Percentiles rank a stretch among this genome's conserved stretches.
These are phyloP conservation scores for Anaspis maculata DNA, from an alignment of 2,888 invertebrate species.

Conservation along the genomic window DNA sequence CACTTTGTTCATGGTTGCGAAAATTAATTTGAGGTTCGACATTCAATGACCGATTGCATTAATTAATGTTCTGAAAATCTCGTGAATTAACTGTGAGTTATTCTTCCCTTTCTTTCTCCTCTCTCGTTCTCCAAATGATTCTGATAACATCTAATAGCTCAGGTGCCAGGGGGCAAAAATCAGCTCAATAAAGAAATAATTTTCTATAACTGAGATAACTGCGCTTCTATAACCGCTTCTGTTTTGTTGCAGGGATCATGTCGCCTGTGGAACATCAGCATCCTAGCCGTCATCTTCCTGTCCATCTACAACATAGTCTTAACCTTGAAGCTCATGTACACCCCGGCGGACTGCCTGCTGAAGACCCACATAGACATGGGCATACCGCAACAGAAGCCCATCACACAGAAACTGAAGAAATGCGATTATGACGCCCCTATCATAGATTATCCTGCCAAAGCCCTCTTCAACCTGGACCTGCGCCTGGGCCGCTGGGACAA, in stretches of 20 bases:
- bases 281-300: constrained; percentile 55
- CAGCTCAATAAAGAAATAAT: too few relatives aligned
- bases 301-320: constrained; percentile 56
- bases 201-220: too few relatives aligned
- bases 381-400: constrained; percentile 11
- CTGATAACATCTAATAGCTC: too few relatives aligned
- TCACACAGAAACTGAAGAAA: constrained; percentile 15
- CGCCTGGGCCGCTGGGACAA: constrained; percentile 69
- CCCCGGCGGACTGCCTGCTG: constrained; percentile 39
- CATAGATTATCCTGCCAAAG: constrained; percentile 20
- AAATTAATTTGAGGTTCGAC: too few relatives aligned
- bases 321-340: constrained; percentile 50
- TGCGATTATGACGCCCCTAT: constrained; percentile 16
- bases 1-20: too few relatives aligned
- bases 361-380: constrained; percentile 17
- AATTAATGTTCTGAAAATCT: too few relatives aligned
- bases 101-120: too few relatives aligned
- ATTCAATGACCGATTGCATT: too few relatives aligned
- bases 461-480: constrained; percentile 53
- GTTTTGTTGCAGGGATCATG: constrained; percentile 44
- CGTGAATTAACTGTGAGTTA: too few relatives aligned
- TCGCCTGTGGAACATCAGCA: constrained; percentile 62
- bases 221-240: too few relatives aligned
- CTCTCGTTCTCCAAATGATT: too few relatives aligned
- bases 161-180: too few relatives aligned